Base-by-base conservation (phyloP, 2,113 vertebrate species). In the Hippoglossus stenolepis region DNA sequence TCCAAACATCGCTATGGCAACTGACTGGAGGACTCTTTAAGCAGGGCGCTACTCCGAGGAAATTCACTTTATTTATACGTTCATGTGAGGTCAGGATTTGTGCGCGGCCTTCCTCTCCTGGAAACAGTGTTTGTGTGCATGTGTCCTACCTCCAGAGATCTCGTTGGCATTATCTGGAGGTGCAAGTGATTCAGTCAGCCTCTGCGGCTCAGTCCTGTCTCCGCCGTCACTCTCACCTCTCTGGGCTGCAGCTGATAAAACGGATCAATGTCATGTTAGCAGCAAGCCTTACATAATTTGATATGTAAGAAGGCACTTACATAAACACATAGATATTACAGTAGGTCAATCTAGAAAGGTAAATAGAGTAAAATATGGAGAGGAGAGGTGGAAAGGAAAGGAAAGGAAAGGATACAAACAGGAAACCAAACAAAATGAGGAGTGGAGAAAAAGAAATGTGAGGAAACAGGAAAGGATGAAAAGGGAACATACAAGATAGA, bases 141-240 rank as follows among this genome's bases (percentile, higher is more conserved):
- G 75, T 65, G 31, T 83, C 89, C 82, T 94, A 95, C 94, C 94
- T 94, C 84, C 93, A 62, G 83, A 91, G 81, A 94, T 93, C 87
- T 94, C 91, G 38, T 93, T 93, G 88, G 85, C 85, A 20, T 91
- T 90, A 40, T 93, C 92, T 35, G 85, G 79, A 54, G 87, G 77
- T 24, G 28, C 51, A 26, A 63, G 69, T 26, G 71, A 63, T 60
- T 87, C 89, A 38, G 85, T 65, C 83, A 68, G 83, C 61, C 17
- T 90, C 45, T 89, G 89, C n/a, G 90, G 79, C 73, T 93, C 81
- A 5, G 74, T 70, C 47, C 63, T 75, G 49, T 90, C 91, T 69
- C 56, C 59, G 20, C 76, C 71, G 1, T 80, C 83, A 79, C 35
- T 58, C 51, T 89, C 85, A 85, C 82, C 73, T 75, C 38, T 79